phyloP scores from a whole-genome alignment of 2,888 invertebrate genomes.

The Ochropleura leucogaster region DNA sequence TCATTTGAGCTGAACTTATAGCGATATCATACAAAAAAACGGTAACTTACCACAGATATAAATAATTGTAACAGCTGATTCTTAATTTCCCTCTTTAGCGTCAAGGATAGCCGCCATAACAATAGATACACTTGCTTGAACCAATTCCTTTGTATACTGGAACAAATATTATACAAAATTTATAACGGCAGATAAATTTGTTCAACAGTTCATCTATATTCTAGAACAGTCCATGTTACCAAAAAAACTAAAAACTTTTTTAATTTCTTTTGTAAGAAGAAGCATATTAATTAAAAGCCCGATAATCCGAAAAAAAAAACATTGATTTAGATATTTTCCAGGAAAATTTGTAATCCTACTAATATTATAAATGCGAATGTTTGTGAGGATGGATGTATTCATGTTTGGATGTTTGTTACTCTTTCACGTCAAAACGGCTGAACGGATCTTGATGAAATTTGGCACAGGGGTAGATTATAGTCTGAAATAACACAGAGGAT shows the following conservation, averaged over 20 bases:
- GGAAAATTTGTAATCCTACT: too few species aligned
- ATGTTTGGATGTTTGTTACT: too few species aligned
- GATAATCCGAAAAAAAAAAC: neutral
- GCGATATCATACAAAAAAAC: neutral
- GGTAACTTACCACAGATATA: slow-evolving; percentile 88
- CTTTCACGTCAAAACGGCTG: too few species aligned
- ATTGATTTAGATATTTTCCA: neutral
- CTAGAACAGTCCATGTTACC: neutral
- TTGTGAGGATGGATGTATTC: too few species aligned
- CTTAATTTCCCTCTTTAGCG: slow-evolving; percentile 91
- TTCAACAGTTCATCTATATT: neutral
- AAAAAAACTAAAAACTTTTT: too few species aligned
- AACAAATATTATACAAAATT: neutral
- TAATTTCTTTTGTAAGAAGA: too few species aligned
- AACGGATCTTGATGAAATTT: too few species aligned
- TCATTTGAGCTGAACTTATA: neutral
- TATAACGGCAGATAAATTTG: neutral
- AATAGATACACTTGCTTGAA: slow-evolving; percentile 92
- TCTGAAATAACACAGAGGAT: too few species aligned
- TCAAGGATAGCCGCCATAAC: slow-evolving; percentile 92
- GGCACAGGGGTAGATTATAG: too few species aligned
- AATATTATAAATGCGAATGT: too few species aligned
- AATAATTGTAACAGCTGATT: slow-evolving; percentile 89
- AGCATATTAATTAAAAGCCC: too few species aligned
- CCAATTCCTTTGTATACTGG: slow-evolving; percentile 84